Conservation (phyloP, 2,888 invertebrate genomes). For the Hirtodrosophila duncani region DNA sequence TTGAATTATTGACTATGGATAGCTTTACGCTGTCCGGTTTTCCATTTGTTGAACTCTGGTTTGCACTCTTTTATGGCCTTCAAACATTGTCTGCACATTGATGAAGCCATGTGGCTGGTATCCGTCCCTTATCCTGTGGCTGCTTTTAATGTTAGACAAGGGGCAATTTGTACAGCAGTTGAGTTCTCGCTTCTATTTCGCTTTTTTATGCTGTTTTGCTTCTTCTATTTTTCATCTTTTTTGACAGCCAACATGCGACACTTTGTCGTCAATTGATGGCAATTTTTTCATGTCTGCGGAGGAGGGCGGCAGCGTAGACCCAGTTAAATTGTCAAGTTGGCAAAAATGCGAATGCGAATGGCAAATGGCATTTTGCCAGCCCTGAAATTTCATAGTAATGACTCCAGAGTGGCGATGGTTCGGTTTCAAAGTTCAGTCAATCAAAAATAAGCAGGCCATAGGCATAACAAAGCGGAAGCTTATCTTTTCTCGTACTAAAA, state of each 20-base stretch:
- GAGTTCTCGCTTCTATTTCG: conserved; percentile 24
- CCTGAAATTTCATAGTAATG: background rate
- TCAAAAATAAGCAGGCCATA: conserved; percentile 58
- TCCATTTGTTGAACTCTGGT: too few species aligned
- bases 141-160: conserved; percentile 18
- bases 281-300: conserved; percentile 32
- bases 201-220: conserved; percentile 21
- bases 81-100: conserved; percentile 1
- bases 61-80: background rate
- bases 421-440: conserved; percentile 57
- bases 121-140: too few species aligned
- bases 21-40: too few species aligned
- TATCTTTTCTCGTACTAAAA: conserved; percentile 46
- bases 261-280: conserved; percentile 63
- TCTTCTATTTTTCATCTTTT: background rate
- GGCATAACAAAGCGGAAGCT: conserved; percentile 63
- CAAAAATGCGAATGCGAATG: conserved; percentile 42
- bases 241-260: conserved; percentile 30
- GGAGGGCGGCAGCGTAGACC: conserved; percentile 10
- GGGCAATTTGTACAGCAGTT: conserved; percentile 14
- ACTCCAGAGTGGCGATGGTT: too few species aligned
- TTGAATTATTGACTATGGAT: too few species aligned
- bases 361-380: conserved; percentile 38
- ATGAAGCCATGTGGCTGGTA: too few species aligned
- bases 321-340: conserved; percentile 44